A percentile compares a stretch with the other conserved stretches of the same genome.
Conservation (phyloP, 2,888 invertebrate species). For the Azorinus chamasolen region DNA sequence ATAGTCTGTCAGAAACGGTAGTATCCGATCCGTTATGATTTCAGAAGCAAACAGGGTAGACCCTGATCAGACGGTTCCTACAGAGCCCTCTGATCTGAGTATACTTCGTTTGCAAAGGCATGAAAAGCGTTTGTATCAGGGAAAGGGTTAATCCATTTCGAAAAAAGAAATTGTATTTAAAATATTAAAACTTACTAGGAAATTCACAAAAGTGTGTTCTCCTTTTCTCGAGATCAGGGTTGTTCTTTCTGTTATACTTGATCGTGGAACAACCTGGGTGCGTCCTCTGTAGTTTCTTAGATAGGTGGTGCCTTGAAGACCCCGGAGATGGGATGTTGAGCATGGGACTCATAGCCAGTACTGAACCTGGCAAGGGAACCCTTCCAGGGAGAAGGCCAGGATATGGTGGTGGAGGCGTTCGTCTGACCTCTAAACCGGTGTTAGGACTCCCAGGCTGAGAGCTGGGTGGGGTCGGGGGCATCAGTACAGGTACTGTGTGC, state of each 20-base stretch:
- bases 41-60: no score
- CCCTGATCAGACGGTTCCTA: no score
- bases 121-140: no score
- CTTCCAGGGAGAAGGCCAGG: slow-evolving; percentile 70
- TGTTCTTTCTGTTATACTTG: slow-evolving; percentile 97
- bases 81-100: no score
- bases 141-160: no score
- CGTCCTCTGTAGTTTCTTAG: slow-evolving; percentile 78
- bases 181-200: slow-evolving; percentile 88
- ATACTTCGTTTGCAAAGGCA: no score
- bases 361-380: slow-evolving; percentile 41
- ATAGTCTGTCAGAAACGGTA: no score
- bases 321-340: slow-evolving; percentile 43
- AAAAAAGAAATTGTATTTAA: no score
- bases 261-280: slow-evolving; percentile 86
- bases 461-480: slow-evolving; percentile 81
- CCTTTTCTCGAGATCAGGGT: slow-evolving; percentile 98
- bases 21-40: no score
- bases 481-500: slow-evolving; percentile 73
- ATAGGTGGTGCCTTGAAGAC: slow-evolving; percentile 55
- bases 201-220: slow-evolving; percentile 99
- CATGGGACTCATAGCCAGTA: slow-evolving; percentile 50
- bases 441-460: slow-evolving; percentile 82
- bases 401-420: slow-evolving; percentile 82
- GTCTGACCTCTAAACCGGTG: slow-evolving; percentile 68